phyloP scores from a whole-genome alignment of 2,113 vertebrate species.

The Gallinago undulata region DNA sequence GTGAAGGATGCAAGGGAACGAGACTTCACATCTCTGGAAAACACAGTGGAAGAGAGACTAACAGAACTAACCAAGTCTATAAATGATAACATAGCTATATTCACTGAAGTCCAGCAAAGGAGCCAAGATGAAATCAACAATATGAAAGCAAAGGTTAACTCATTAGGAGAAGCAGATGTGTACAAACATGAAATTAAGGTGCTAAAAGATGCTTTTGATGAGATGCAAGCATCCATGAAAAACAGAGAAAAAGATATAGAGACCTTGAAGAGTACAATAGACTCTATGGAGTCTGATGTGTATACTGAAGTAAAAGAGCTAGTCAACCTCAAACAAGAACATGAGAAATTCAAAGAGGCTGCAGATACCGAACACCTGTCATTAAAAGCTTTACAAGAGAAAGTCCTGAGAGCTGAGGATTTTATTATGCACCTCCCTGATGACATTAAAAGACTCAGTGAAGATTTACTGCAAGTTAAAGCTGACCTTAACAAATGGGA shows the following conservation, averaged over 20 bases:
- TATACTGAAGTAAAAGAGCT: constrained; percentile 90
- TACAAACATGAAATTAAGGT: constrained; percentile 79
- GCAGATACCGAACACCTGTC: constrained; percentile 75
- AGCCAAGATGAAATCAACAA: constrained; percentile 84
- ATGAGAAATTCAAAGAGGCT: constrained; percentile 80
- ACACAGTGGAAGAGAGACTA: constrained; percentile 89
- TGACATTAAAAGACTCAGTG: constrained; percentile 72
- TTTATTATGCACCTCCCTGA: constrained; percentile 68
- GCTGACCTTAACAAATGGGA: constrained; percentile 52
- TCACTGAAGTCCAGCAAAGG: constrained; percentile 86
- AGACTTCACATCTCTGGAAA: constrained; percentile 91
- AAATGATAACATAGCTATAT: constrained; percentile 85
- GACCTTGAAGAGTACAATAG: constrained; percentile 81
- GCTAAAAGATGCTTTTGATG: constrained; percentile 76
- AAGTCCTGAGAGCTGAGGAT: constrained; percentile 73
- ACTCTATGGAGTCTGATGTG: constrained; percentile 84
- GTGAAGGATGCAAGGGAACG: constrained; percentile 88
- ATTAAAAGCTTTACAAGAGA: constrained; percentile 77
- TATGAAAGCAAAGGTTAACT: constrained; percentile 81
- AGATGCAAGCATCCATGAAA: constrained; percentile 75
- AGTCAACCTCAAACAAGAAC: constrained; percentile 83
- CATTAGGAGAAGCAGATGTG: constrained; percentile 65
- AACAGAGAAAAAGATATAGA: constrained; percentile 72
- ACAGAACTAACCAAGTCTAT: constrained; percentile 91
- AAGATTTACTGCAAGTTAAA: constrained; percentile 67